A percentile compares a stretch with the other conserved stretches of the same genome.
phyloP scores from a whole-genome alignment of 2,797 vertebrate genomes.

The Fundulus diaphanus region DNA sequence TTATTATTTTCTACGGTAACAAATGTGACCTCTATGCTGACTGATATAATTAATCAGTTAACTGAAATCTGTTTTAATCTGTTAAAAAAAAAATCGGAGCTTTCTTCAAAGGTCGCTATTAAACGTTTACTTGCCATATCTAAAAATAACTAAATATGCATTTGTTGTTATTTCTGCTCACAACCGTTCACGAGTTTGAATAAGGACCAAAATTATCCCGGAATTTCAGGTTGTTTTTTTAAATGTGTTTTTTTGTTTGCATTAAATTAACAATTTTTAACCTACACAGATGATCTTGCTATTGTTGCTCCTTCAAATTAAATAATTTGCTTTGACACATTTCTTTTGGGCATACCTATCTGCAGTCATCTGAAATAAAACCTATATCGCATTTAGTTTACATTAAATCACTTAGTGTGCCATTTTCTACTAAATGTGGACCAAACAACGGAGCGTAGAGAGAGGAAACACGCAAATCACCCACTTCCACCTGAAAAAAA shows the following conservation, averaged over 20 bases:
- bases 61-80: neutral
- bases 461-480: slow-evolving; percentile 10
- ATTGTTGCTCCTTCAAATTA: too few relatives aligned
- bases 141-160: neutral
- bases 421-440: neutral
- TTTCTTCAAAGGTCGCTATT: neutral
- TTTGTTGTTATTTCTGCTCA: neutral
- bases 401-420: neutral
- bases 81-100: neutral
- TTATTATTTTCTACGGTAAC: neutral
- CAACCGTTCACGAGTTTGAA: neutral
- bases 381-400: neutral
- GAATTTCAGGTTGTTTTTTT: neutral
- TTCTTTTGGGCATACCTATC: neutral
- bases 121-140: neutral
- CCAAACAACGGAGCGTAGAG: neutral
- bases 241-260: neutral
- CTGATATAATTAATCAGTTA: neutral
- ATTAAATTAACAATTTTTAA: too few relatives aligned
- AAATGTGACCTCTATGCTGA: neutral
- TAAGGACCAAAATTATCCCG: neutral
- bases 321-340: neutral
- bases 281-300: too few relatives aligned
- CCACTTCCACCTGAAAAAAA: slow-evolving; percentile 47
- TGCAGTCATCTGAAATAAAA: neutral